phyloP scores from a whole-genome alignment of 2,797 vertebrate species.

The Lutra lutra region DNA sequence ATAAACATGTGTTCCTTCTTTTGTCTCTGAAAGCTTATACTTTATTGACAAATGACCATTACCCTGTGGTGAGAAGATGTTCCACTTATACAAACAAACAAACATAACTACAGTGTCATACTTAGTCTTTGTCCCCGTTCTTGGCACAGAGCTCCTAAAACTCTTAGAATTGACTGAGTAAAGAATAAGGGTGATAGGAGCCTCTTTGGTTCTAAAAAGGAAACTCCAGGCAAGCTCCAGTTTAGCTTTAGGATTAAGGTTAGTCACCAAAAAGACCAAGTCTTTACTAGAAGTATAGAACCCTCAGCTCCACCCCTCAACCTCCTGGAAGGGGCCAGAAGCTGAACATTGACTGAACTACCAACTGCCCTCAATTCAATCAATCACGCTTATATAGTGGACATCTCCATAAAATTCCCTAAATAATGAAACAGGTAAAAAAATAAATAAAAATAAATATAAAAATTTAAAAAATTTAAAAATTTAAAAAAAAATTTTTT shows the following conservation, averaged over 20 bases:
- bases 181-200: not conserved
- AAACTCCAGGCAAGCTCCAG: not conserved
- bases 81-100: not conserved
- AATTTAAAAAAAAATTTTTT: no score
- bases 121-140: not conserved
- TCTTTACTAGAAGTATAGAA: not conserved
- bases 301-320: not conserved
- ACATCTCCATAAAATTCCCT: not conserved
- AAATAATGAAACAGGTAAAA: not conserved
- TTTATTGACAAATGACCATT: not conserved
- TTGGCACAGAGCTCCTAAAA: not conserved
- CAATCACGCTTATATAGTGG: not conserved
- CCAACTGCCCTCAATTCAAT: not conserved
- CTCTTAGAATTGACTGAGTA: not conserved
- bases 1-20: not conserved
- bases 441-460: no score
- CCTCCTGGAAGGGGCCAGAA: not conserved
- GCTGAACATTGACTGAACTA: not conserved
- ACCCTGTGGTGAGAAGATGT: not conserved
- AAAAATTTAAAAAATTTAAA: no score
- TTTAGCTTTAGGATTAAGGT: not conserved
- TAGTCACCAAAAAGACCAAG: not conserved
- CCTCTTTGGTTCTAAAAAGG: not conserved
- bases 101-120: not conserved
- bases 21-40: not conserved